phyloP scores from a whole-genome alignment of 1,140 invertebrate genomes.

The Reticulitermes speratus region DNA sequence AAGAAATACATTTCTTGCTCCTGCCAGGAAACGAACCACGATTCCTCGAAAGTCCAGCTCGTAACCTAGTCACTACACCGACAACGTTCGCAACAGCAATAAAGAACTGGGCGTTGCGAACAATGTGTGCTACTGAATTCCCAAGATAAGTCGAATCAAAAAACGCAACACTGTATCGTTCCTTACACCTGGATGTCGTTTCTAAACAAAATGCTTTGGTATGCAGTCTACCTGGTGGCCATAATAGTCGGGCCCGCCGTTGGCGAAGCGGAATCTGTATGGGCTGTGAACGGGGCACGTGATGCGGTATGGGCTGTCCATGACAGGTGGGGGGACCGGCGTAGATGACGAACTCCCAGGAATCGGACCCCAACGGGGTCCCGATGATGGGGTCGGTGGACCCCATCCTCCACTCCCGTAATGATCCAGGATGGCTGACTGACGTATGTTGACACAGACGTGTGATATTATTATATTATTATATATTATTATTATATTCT shows the following conservation, averaged over 20 bases:
- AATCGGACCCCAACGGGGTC: background rate
- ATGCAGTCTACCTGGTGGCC: constrained; percentile 18
- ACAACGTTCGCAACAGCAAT: too few relatives aligned
- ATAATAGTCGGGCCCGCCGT: constrained; percentile 54
- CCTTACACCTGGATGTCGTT: background rate
- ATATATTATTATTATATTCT: background rate
- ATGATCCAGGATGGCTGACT: constrained; percentile 22
- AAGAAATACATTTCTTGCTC: too few relatives aligned
- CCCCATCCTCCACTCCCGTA: constrained; percentile 27
- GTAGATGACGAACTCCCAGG: background rate
- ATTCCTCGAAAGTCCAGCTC: too few relatives aligned
- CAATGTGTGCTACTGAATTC: too few relatives aligned
- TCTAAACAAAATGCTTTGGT: background rate
- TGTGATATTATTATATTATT: background rate
- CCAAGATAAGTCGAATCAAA: too few relatives aligned
- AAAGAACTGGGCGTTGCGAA: too few relatives aligned
- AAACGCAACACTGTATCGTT: too few relatives aligned
- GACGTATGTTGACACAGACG: background rate
- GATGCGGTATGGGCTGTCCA: constrained; percentile 40
- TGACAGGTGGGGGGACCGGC: constrained; percentile 23
- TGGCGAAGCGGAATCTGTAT: constrained; percentile 59
- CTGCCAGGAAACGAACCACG: too few relatives aligned
- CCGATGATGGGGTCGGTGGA: constrained; percentile 26
- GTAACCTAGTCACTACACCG: too few relatives aligned
- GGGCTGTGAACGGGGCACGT: constrained; percentile 65